These are phyloP conservation scores for Cryptoblepharus egeriae DNA, from an alignment of 2,797 vertebrate genomes.

Conservation along the genomic window DNA sequence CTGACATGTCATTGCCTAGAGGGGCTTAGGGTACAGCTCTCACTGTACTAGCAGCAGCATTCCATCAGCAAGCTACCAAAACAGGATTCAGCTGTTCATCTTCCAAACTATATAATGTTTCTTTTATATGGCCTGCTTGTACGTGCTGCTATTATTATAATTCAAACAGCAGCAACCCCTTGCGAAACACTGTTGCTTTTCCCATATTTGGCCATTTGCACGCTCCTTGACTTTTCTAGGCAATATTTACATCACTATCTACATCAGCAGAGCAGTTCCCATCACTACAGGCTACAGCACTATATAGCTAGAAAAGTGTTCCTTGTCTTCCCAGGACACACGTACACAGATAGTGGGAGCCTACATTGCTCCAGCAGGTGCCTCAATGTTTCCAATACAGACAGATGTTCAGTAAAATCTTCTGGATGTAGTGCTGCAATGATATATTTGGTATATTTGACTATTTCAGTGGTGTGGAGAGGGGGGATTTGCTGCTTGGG, in stretches of 20 bases:
- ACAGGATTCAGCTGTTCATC: too few species aligned
- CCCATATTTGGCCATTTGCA: conserved; percentile 11
- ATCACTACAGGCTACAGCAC: too few species aligned
- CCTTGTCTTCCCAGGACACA: background rate
- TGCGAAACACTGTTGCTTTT: conserved; percentile 1
- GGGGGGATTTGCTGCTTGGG: too few species aligned
- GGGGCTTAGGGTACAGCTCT: too few species aligned
- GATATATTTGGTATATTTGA: too few species aligned
- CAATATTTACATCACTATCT: background rate
- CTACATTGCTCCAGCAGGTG: background rate
- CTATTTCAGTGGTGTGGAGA: too few species aligned
- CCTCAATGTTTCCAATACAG: background rate
- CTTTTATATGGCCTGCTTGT: background rate
- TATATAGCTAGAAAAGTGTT: background rate
- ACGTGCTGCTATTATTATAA: background rate
- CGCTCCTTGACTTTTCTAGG: conserved; percentile 34
- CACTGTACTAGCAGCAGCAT: too few species aligned
- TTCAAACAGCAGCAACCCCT: background rate
- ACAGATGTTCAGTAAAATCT: background rate
- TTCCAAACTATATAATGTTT: background rate
- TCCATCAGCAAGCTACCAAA: background rate
- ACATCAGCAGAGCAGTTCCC: background rate
- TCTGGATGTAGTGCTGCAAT: too few species aligned
- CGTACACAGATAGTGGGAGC: background rate
- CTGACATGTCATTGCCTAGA: too few species aligned